phyloP scores from a whole-genome alignment of 2,113 vertebrate genomes.

The Porphyrio hochstetteri region DNA sequence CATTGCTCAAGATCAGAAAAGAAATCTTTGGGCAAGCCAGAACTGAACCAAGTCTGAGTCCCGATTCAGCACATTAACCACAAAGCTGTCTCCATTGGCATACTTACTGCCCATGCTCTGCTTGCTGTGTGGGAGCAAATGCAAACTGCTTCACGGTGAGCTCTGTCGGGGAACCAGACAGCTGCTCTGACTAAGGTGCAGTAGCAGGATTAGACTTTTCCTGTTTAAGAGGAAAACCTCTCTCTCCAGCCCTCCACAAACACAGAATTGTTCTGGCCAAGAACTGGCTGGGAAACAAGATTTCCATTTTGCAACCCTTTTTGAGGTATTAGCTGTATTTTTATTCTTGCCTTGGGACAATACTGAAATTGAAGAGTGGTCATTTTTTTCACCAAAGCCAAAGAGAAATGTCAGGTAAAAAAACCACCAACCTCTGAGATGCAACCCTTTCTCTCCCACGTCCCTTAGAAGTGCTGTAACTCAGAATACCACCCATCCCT shows the following conservation, averaged over 20 bases:
- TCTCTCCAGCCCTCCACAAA: neutral
- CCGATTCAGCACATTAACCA: conserved; percentile 27
- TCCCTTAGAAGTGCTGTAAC: neutral
- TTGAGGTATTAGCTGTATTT: neutral
- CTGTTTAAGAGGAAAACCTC: neutral
- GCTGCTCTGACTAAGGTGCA: neutral
- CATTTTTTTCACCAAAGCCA: neutral
- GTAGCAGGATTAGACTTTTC: neutral
- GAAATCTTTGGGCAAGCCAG: conserved; percentile 48
- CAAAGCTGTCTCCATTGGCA: neutral
- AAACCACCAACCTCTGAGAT: neutral
- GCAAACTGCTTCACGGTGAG: neutral
- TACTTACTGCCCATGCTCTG: neutral
- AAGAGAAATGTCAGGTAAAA: neutral
- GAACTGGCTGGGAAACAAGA: neutral
- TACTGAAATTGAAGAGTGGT: neutral
- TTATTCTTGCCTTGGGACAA: neutral
- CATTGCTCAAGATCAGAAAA: conserved; percentile 27
- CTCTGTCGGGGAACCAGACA: neutral
- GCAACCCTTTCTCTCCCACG: neutral
- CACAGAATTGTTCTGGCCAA: neutral
- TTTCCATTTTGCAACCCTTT: neutral
- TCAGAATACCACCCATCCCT: neutral
- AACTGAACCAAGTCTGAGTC: conserved; percentile 23
- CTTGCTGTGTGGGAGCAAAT: neutral